phyloP scores from a whole-genome alignment of 2,797 vertebrate species.

The Chaenodraco wilsoni region DNA sequence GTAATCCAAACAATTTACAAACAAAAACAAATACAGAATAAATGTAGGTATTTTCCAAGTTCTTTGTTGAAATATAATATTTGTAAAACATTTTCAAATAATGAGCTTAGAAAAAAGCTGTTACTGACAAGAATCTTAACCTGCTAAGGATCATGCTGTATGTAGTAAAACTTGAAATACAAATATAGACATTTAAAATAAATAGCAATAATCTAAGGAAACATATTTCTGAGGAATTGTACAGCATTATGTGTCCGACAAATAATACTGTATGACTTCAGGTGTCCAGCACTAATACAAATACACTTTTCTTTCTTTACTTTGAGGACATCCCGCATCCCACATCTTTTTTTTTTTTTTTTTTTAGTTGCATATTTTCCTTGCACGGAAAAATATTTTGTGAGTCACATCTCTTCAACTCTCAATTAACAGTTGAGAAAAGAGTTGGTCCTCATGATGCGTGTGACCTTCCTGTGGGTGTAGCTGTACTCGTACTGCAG shows the following conservation, averaged over 20 bases:
- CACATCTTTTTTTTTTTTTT: neutral
- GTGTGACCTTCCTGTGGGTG: constrained; percentile 86
- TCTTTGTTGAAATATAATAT: neutral
- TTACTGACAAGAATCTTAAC: constrained; percentile 25
- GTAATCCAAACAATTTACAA: constrained; percentile 1
- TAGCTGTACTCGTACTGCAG: constrained; percentile 93
- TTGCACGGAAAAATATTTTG: neutral
- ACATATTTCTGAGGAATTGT: constrained; percentile 36
- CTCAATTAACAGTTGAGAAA: constrained; percentile 88
- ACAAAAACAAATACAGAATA: neutral
- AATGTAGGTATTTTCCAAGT: neutral
- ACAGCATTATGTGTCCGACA: constrained; percentile 52
- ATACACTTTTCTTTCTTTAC: neutral
- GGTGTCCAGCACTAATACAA: constrained; percentile 64
- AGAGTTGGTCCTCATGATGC: constrained; percentile 89
- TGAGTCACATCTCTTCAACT: neutral
- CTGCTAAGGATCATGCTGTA: constrained; percentile 21
- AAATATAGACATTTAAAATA: constrained; percentile 57
- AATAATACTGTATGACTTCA: neutral
- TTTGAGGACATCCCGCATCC: neutral
- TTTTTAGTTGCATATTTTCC: neutral
- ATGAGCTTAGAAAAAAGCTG: constrained; percentile 1
- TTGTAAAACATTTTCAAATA: constrained; percentile 13
- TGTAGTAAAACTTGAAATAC: constrained; percentile 3
- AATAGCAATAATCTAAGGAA: constrained; percentile 47